Base-by-base conservation (phyloP, 2,888 invertebrate genomes). In the Xestia c-nigrum region DNA sequence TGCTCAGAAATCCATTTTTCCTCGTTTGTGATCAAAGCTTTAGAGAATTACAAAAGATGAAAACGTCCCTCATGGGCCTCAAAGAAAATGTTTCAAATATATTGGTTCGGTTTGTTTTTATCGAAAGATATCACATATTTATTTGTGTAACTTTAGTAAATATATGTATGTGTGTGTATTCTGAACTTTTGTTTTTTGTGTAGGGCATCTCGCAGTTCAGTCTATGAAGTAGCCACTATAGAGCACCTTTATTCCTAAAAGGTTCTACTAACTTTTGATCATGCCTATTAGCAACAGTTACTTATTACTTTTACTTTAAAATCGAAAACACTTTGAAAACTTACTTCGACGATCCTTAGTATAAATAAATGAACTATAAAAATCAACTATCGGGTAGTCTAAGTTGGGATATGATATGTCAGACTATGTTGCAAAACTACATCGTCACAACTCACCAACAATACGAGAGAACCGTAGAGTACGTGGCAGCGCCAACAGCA, bases 71-170 rank as follows among this genome's bases (percentile, higher is more conserved):
- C 9, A 31, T 19, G 65, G 19, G 24, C 14, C 16, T 14, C 47
- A 19, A 77, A 76, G n/a, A 43, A 59, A 59, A 43, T 21, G 43
- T 31, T 66, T n/a, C 10, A 50, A 76, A 40, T 43, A 16, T 50
- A 59, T 46, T 24, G 2, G 16, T 14, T 52, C 16, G 24, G 14
- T 31, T 77, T 38, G 31, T 31, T 46, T 12, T 21, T 52, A 24
- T 67, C 1, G 5, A 61, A 78, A 52, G 19, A 38, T 24, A 24
- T 59, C 9, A n/a, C 40, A 76, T 38, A 38, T 75, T 46, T 38
- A 52, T 46, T 67, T 31, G 19, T 5, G 9, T 2, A 65, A 57
- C 40, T 76, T 64, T 46, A 46, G n/a, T n/a, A n/a, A n/a, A n/a
- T n/a, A n/a, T n/a, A n/a, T n/a, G n/a, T n/a, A n/a, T n/a, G n/a